Evolutionary conservation across 2,888 invertebrate species (phyloP).

Genomic region (Chironomus tentans): DNA sequence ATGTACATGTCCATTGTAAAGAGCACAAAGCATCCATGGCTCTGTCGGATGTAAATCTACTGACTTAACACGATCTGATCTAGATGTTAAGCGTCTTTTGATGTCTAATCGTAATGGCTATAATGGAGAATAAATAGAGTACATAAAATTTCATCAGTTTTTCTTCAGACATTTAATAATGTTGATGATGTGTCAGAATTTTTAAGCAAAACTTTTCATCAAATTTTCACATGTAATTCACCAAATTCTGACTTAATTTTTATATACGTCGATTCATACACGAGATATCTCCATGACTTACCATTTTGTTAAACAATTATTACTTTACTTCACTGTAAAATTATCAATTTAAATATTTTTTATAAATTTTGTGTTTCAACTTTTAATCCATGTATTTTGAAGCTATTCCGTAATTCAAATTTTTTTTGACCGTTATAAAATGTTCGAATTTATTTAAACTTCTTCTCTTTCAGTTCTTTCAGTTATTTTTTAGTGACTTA

Average conservation of each 20-base stretch:
- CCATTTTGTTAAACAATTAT: not conserved
- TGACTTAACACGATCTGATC: conserved; percentile 97
- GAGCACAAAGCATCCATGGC: conserved; percentile 96
- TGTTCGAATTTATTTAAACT: too few relatives aligned
- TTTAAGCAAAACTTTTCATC: not conserved
- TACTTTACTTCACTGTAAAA: not conserved
- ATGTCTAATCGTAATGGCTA: conserved; percentile 95
- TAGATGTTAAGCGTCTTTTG: conserved; percentile 92
- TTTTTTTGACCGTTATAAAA: not conserved
- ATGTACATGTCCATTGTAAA: conserved; percentile 98
- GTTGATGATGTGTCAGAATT: conserved; percentile 20
- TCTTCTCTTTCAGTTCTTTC: too few relatives aligned
- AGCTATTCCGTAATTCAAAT: not conserved
- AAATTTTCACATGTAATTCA: not conserved
- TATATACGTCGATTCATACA: not conserved
- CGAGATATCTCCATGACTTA: not conserved
- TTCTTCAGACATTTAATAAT: not conserved
- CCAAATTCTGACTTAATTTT: not conserved
- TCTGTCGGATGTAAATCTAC: conserved; percentile 96
- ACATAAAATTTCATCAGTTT: not conserved
- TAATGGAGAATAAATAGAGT: conserved; percentile 31
- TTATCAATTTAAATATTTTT: not conserved
- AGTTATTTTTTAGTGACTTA: too few relatives aligned
- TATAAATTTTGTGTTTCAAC: too few relatives aligned
- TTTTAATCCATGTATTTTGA: too few relatives aligned